phyloP scores from a whole-genome alignment of 2,797 vertebrate species.

The Paedocypris micromegethes region DNA sequence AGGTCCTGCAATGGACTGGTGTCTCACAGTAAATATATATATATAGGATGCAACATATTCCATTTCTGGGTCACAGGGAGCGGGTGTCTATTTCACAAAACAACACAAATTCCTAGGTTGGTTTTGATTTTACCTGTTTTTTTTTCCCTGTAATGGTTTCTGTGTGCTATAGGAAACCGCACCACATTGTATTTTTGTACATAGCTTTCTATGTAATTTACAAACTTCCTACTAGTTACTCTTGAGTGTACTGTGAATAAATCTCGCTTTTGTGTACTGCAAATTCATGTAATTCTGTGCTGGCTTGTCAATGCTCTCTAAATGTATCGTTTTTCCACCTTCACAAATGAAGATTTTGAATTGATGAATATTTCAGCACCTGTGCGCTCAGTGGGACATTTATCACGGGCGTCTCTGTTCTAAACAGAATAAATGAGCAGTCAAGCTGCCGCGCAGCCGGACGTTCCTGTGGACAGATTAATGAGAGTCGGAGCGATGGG shows the following conservation, averaged over 20 bases:
- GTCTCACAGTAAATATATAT: too few relatives aligned
- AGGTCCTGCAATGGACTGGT: too few relatives aligned
- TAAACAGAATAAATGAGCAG: conserved; percentile 99
- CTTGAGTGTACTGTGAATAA: conserved; percentile 58
- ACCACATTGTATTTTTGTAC: conserved; percentile 38
- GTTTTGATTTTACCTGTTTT: too few relatives aligned
- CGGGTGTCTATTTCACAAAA: too few relatives aligned
- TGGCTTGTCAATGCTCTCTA: conserved; percentile 63
- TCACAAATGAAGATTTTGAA: conserved; percentile 75
- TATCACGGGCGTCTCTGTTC: conserved; percentile 86
- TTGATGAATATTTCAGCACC: conserved; percentile 99
- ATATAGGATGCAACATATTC: too few relatives aligned
- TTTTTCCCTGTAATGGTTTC: neutral
- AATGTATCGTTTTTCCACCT: conserved; percentile 74
- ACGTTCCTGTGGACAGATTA: conserved; percentile 68
- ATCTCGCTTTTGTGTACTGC: conserved; percentile 69
- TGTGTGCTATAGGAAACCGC: conserved; percentile 37
- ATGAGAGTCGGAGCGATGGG: conserved; percentile 44
- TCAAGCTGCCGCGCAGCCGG: conserved; percentile 80
- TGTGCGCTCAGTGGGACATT: conserved; percentile 93
- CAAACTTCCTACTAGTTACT: conserved; percentile 58
- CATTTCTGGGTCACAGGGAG: too few relatives aligned
- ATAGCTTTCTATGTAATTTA: conserved; percentile 46
- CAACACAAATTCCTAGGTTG: too few relatives aligned
- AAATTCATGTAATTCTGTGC: conserved; percentile 74